phyloP scores from a whole-genome alignment of 1,140 invertebrate species.

The Papilio xuthus region DNA sequence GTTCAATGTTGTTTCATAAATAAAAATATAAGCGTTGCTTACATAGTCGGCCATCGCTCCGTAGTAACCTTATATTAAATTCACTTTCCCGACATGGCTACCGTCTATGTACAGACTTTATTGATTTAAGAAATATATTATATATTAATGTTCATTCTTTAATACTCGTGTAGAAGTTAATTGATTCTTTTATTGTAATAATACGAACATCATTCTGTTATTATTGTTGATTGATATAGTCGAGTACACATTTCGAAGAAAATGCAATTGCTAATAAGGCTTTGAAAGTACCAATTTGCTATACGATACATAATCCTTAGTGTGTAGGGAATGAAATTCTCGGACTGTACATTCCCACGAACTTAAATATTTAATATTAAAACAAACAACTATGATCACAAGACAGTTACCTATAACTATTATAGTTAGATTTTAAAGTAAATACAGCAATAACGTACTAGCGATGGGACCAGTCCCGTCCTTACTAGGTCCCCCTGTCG shows the following conservation, averaged over 20 bases:
- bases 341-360: too few species aligned
- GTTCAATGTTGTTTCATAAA: not conserved
- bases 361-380: too few species aligned
- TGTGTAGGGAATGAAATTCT: too few species aligned
- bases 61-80: not conserved
- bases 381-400: too few species aligned
- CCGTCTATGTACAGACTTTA: not conserved
- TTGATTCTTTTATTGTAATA: too few species aligned
- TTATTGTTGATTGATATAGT: too few species aligned
- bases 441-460: not conserved
- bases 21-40: conserved; percentile 10
- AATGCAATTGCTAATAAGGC: too few species aligned
- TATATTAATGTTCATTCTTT: not conserved
- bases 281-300: too few species aligned
- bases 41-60: not conserved
- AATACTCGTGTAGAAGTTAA: not conserved
- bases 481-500: not conserved
- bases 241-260: too few species aligned
- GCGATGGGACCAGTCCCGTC: not conserved
- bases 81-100: not conserved
- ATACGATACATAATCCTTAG: too few species aligned
- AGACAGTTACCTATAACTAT: too few species aligned
- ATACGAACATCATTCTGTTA: too few species aligned
- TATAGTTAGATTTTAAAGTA: not conserved
- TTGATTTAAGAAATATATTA: not conserved